Evolutionary conservation across 2,888 invertebrate genomes (phyloP).

Genomic region (Heterodera filipjevi): DNA sequence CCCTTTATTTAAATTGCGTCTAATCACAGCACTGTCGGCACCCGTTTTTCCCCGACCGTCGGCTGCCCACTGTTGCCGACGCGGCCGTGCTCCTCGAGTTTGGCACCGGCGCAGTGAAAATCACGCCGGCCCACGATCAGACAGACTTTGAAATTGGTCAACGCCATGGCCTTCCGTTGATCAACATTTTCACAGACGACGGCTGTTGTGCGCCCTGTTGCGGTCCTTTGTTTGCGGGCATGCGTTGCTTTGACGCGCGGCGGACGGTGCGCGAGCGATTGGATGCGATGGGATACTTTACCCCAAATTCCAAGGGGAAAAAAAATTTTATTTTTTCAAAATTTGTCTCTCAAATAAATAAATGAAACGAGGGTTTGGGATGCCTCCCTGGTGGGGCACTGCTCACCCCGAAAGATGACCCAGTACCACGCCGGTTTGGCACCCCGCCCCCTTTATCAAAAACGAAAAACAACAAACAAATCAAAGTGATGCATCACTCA

Average conservation of each 20-base stretch:
- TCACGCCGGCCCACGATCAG: slow-evolving; percentile 95
- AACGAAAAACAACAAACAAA: too few species aligned
- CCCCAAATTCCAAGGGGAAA: too few species aligned
- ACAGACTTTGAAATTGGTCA: slow-evolving; percentile 95
- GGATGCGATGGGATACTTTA: slow-evolving; percentile 75
- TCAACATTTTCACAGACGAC: slow-evolving; percentile 87
- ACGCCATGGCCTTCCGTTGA: slow-evolving; percentile 81
- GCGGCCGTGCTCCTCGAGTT: slow-evolving; percentile 91
- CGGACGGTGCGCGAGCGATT: slow-evolving; percentile 79
- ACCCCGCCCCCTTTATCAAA: too few species aligned
- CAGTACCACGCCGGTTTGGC: too few species aligned
- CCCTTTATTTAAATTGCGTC: too few species aligned
- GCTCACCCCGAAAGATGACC: too few species aligned
- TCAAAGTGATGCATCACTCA: too few species aligned
- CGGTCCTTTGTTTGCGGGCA: slow-evolving; percentile 72
- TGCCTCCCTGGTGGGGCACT: too few species aligned
- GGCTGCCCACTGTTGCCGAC: slow-evolving; percentile 85
- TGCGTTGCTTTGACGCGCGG: slow-evolving; percentile 88
- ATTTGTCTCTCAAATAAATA: too few species aligned
- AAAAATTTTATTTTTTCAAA: too few species aligned
- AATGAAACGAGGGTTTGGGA: too few species aligned
- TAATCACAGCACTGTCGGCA: slow-evolving; percentile 81
- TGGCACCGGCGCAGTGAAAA: slow-evolving; percentile 95
- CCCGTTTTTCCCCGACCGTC: slow-evolving; percentile 80
- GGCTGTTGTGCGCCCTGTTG: slow-evolving; percentile 76